These are phyloP conservation scores for Mythimna impura DNA, from an alignment of 2,888 invertebrate species.

Conservation along the genomic window DNA sequence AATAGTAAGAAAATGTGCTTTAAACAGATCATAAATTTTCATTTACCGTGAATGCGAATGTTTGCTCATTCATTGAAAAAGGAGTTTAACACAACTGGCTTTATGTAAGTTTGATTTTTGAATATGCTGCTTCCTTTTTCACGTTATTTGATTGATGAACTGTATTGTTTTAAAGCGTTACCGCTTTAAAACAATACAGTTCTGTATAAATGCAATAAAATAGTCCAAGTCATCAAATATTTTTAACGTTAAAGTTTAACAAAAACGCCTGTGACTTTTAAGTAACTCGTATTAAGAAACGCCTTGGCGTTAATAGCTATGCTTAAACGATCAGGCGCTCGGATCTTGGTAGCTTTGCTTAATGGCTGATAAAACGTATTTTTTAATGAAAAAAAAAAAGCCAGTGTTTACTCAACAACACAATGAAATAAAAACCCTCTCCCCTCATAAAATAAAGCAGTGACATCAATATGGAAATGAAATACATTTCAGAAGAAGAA, in stretches of 20 bases:
- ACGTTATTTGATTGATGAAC: neutral
- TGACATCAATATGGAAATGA: conserved; percentile 27
- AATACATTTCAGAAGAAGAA: conserved; percentile 33
- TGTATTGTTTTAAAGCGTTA: too few species aligned
- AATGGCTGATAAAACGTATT: too few species aligned
- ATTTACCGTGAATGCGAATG: neutral
- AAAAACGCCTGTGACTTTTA: conserved; percentile 45
- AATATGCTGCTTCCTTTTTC: too few species aligned
- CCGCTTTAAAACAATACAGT: neutral
- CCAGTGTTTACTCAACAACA: neutral
- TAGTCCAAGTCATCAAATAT: neutral
- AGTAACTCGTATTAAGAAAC: conserved; percentile 21
- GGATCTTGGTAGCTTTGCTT: neutral
- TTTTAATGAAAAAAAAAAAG: neutral
- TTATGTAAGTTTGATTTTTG: neutral
- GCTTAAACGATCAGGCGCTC: conserved; percentile 54
- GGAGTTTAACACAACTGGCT: too few species aligned
- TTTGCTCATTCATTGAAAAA: conserved; percentile 28
- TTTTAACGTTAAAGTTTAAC: neutral
- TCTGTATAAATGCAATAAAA: neutral
- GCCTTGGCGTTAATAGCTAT: conserved; percentile 44
- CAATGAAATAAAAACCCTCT: neutral
- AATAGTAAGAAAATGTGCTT: neutral
- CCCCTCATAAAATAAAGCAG: conserved; percentile 9
- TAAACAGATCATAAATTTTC: neutral